Percentiles rank a stretch among this genome's conserved stretches.
Evolutionary conservation across 1,140 invertebrate species (phyloP).

Genomic region (Habropoda laboriosa): DNA sequence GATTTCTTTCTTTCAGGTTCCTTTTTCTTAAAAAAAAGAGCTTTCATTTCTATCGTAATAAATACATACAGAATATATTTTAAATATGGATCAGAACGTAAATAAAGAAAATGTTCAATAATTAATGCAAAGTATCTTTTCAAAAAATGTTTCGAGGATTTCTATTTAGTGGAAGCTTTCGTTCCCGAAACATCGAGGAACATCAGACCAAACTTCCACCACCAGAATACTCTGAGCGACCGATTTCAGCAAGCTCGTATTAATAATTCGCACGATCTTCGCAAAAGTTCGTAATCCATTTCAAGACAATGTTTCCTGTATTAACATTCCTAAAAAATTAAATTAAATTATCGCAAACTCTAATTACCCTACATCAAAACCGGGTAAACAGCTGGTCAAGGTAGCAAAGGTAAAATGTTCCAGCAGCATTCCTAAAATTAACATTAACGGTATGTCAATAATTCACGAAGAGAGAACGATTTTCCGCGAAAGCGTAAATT

Average conservation of each 20-base stretch:
- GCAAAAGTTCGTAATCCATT: constrained; percentile 7
- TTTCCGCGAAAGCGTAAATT: background rate
- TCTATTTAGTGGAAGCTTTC: too few relatives aligned
- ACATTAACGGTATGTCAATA: background rate
- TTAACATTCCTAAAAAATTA: background rate
- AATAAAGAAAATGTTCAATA: too few relatives aligned
- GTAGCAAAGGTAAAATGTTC: too few relatives aligned
- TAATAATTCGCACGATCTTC: background rate
- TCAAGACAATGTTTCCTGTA: background rate
- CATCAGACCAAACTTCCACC: background rate
- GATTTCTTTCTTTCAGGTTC: too few relatives aligned
- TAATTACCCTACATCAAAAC: background rate
- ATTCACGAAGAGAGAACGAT: background rate
- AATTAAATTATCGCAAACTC: background rate
- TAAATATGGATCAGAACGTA: too few relatives aligned
- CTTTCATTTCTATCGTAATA: too few relatives aligned
- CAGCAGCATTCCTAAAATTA: background rate
- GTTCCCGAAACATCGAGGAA: background rate
- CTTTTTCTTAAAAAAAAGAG: too few relatives aligned
- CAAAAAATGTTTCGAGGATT: too few relatives aligned
- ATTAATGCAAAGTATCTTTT: too few relatives aligned
- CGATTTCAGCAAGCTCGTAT: background rate
- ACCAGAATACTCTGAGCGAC: background rate
- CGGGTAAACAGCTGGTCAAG: background rate
- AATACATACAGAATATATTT: too few relatives aligned